phyloP scores from a whole-genome alignment of 1,140 invertebrate species.

The Vanessa atalanta region DNA sequence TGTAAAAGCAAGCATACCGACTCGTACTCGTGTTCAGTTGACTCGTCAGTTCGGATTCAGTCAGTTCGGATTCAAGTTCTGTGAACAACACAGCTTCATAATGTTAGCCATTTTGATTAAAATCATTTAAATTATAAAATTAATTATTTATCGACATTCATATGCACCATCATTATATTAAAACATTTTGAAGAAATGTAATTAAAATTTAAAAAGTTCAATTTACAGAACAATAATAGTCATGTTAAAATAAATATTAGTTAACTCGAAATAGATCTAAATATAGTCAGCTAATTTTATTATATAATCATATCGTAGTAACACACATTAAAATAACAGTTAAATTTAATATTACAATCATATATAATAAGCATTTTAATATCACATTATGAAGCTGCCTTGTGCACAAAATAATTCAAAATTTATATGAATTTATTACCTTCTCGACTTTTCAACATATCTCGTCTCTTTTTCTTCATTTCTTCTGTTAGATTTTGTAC shows the following conservation, averaged over 20 bases:
- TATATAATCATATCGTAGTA: too few relatives aligned
- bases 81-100: constrained; percentile 73
- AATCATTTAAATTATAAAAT: neutral
- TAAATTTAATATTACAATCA: neutral
- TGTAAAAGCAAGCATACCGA: constrained; percentile 50
- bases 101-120: constrained; percentile 9
- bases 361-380: neutral
- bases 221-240: too few relatives aligned
- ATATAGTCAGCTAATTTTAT: too few relatives aligned
- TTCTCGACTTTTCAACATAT: constrained; percentile 80
- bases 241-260: too few relatives aligned
- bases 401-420: constrained; percentile 42
- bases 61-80: constrained; percentile 58
- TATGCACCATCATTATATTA: too few relatives aligned
- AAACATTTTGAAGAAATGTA: too few relatives aligned
- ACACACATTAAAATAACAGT: too few relatives aligned
- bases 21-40: constrained; percentile 37
- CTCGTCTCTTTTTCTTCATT: constrained; percentile 75
- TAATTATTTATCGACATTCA: too few relatives aligned
- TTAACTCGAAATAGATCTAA: too few relatives aligned
- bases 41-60: constrained; percentile 47
- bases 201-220: too few relatives aligned
- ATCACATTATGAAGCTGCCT: constrained; percentile 55
- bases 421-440: constrained; percentile 54
- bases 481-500: constrained; percentile 81